Evolutionary conservation across 2,113 vertebrate species (phyloP).

Genomic region (Mungos mungo): DNA sequence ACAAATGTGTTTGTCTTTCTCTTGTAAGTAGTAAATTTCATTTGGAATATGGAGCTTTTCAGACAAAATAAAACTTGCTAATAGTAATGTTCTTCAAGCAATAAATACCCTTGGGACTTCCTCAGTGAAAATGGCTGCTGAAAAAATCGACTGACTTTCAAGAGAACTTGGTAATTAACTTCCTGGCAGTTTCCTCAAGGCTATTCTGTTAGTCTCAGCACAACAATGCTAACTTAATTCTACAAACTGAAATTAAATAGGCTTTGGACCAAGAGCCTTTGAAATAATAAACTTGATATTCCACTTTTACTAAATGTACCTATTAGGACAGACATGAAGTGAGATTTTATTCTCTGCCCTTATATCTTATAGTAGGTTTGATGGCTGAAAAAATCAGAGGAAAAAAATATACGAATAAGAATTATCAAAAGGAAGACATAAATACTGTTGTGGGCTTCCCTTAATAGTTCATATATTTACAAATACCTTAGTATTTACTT

Average conservation of each 20-base stretch:
- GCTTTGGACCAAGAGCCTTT: constrained; percentile 32
- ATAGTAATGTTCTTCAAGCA: constrained; percentile 16
- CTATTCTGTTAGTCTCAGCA: constrained; percentile 55
- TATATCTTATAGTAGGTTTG: not conserved
- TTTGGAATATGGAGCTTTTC: constrained; percentile 23
- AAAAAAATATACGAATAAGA: not conserved
- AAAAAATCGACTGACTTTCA: constrained; percentile 48
- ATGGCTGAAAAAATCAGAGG: not conserved
- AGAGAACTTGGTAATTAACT: constrained; percentile 63
- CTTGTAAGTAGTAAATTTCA: not conserved
- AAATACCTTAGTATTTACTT: not conserved
- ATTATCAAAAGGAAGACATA: not conserved
- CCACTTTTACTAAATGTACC: not conserved
- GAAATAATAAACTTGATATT: constrained; percentile 39
- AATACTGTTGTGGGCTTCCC: not conserved
- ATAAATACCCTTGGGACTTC: not conserved
- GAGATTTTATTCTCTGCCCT: not conserved
- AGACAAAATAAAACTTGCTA: not conserved
- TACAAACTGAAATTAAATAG: constrained; percentile 55
- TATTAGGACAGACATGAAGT: constrained; percentile 19
- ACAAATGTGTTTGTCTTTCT: not conserved
- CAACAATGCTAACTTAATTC: constrained; percentile 56
- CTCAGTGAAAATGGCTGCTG: constrained; percentile 8
- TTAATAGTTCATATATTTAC: not conserved
- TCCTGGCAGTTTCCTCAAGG: constrained; percentile 37